Base-by-base conservation (phyloP, 2,797 vertebrate species). In the Eutrigla gurnardus region DNA sequence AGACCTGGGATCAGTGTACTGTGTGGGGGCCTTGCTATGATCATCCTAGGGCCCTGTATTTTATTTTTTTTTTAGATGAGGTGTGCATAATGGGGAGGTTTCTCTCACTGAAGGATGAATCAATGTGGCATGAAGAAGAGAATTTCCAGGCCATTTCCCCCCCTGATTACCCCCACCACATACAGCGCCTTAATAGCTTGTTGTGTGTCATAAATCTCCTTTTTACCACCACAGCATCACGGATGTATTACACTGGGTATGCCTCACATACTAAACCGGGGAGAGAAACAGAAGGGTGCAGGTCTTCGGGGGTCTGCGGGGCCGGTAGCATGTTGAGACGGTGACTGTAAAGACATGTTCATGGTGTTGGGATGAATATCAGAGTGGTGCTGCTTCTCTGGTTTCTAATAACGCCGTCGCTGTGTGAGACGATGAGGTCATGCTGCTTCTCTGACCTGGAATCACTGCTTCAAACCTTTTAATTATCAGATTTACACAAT, bases 41-140 rank as follows among this genome's bases (percentile, higher is more conserved):
- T 89, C 82, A 87, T 93, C 90, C 84, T 60, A 35, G 72, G 88
- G 88, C 87, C 87, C 85, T 25, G 25, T 25, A 1, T 25, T 25
- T 25, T 25, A 1, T 1, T 25, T 25, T 25, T 25, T 25, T 92
- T 91, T 88, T 80, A 89, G 91, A 93, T 89, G 88, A 93, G 91
- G 92, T 93, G 93, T 87, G 92, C 93, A 94, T 93, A 92, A 94
- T 92, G 90, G 87, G 91, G 93, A 93, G 90, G 86, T 92, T 93
- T 94, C 91, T 93, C 91, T 87, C 90, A 85, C 87, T 94, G 93
- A 94, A 95, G 95, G 95, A 94, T 95, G 95, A 96, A 93, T 90
- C 94, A 95, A 89, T 93, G 93, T 94, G 94, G 94, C 95, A 94
- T 95, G 94, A 96, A 95, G 93, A 93, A 92, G 94, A 94, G 93